A percentile compares a stretch with the other conserved stretches of the same genome.
Evolutionary conservation across 2,888 invertebrate genomes (phyloP).

Genomic region (Darwinula stevensoni): DNA sequence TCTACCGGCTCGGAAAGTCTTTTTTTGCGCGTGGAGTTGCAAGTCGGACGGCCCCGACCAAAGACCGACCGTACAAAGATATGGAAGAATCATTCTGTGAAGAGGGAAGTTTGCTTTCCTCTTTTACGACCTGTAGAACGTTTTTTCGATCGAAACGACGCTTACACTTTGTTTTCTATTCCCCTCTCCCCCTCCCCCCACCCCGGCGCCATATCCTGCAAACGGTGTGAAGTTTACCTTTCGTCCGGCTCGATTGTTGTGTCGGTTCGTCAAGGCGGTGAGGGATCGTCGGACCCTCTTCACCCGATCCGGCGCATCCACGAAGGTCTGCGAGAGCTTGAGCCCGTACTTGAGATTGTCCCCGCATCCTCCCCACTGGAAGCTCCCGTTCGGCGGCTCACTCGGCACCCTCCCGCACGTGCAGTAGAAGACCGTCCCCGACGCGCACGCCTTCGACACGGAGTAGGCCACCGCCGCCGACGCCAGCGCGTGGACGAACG

Average conservation of each 20-base stretch:
- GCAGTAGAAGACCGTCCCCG: constrained; percentile 39
- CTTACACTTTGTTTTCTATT: no score
- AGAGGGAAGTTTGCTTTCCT: no score
- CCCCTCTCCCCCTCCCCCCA: no score
- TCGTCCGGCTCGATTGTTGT: constrained; percentile 44
- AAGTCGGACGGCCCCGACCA: no score
- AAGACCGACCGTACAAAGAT: no score
- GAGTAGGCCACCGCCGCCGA: constrained; percentile 47
- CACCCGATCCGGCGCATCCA: constrained; percentile 19
- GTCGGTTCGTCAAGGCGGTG: constrained; percentile 28
- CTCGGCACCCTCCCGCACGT: constrained; percentile 42
- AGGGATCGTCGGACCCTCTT: not conserved
- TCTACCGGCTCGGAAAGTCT: no score
- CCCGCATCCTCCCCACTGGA: constrained; percentile 65
- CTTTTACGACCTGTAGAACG: no score
- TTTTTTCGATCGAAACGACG: no score
- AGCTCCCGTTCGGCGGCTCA: constrained; percentile 32
- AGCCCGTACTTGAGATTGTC: constrained; percentile 46
- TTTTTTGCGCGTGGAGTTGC: no score
- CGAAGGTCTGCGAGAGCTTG: constrained; percentile 35
- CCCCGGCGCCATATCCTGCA: no score
- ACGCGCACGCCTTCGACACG: constrained; percentile 43
- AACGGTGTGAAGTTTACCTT: no score
- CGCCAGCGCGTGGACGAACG: constrained; percentile 51
- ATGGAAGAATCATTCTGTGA: no score